Conservation (phyloP, 2,888 invertebrate species). For the Leptopilina myrica region DNA sequence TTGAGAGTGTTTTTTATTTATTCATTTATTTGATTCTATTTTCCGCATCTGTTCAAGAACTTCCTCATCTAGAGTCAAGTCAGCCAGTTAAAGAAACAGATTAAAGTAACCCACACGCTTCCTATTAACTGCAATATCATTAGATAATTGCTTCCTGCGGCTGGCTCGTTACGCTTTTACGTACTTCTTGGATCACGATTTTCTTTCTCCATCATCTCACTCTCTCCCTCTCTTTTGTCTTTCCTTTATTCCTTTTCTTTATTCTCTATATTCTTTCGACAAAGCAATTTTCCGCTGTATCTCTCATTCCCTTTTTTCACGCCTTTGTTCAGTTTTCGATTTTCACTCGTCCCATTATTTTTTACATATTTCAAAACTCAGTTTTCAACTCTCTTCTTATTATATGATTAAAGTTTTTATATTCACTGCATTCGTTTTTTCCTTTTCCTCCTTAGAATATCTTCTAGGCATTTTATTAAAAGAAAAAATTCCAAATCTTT, state of each 20-base stretch:
- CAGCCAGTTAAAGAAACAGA: constrained; percentile 22
- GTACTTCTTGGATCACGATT: constrained; percentile 12
- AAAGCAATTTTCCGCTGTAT: constrained; percentile 9
- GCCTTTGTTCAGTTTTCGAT: constrained; percentile 3
- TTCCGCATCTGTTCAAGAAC: constrained; percentile 5
- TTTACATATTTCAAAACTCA: neutral
- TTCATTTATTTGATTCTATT: neutral
- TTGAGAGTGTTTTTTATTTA: too few relatives aligned
- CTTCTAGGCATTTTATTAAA: too few relatives aligned
- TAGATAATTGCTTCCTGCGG: constrained; percentile 62
- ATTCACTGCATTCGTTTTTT: too few relatives aligned
- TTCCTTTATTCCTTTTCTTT: neutral
- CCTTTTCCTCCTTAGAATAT: too few relatives aligned
- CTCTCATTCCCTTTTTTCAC: neutral
- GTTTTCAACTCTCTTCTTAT: neutral
- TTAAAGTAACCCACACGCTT: constrained; percentile 57
- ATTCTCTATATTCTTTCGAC: neutral
- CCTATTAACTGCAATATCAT: constrained; percentile 59
- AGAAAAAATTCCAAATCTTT: too few relatives aligned
- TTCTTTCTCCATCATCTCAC: constrained; percentile 14
- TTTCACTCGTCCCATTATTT: neutral
- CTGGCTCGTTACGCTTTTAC: constrained; percentile 45
- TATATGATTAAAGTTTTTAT: neutral
- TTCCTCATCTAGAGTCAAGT: constrained; percentile 27
- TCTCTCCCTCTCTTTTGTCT: constrained; percentile 18